Evolutionary conservation across 2,888 invertebrate species (phyloP).

Genomic region (Cosmia trapezina): DNA sequence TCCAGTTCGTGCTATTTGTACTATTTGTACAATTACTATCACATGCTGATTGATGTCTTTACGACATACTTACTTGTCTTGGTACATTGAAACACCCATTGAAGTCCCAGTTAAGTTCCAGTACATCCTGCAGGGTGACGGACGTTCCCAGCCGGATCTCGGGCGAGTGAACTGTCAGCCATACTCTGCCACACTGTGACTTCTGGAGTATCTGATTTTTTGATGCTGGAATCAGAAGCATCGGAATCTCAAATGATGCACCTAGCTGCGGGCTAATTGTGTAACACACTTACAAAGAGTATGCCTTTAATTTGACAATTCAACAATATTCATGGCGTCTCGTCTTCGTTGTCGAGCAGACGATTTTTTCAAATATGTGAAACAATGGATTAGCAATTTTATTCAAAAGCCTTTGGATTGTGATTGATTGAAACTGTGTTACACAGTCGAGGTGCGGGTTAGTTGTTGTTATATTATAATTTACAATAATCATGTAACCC

Average conservation of each 20-base stretch:
- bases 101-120: constrained; percentile 89
- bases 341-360: neutral
- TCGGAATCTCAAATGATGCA: neutral
- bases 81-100: constrained; percentile 80
- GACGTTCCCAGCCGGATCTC: constrained; percentile 70
- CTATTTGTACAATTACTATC: neutral
- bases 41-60: neutral
- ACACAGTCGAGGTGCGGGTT: neutral
- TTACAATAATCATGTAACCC: neutral
- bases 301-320: neutral
- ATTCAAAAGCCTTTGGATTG: neutral
- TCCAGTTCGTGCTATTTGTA: no score
- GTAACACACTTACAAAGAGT: neutral
- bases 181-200: constrained; percentile 85
- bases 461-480: constrained; percentile 3
- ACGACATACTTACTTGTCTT: constrained; percentile 76
- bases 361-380: neutral
- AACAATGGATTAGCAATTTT: neutral
- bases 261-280: neutral
- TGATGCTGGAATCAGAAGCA: constrained; percentile 64
- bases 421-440: neutral
- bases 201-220: constrained; percentile 79
- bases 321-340: neutral
- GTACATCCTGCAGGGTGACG: constrained; percentile 76
- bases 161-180: constrained; percentile 86